These are phyloP conservation scores for Mnemiopsis leidyi DNA, from an alignment of 37 sponge, comb jelly and placozoan species.

Conservation along the genomic window DNA sequence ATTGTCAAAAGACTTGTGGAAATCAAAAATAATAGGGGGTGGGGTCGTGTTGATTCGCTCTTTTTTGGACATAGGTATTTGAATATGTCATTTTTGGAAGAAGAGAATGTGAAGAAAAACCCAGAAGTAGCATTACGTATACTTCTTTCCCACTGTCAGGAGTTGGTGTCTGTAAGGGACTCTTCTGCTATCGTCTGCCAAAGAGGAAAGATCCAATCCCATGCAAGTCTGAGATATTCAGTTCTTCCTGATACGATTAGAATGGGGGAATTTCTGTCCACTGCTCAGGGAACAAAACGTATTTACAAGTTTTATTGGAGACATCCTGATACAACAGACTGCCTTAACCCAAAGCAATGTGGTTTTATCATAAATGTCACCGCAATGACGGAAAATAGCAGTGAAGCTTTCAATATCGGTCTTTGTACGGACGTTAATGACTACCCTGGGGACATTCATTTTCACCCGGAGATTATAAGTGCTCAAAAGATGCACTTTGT, in stretches of 20 bases:
- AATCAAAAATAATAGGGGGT: not conserved
- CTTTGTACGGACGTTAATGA: not conserved
- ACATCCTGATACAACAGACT: not conserved
- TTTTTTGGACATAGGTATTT: not conserved
- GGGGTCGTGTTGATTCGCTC: not conserved
- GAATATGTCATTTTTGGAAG: not conserved
- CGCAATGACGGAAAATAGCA: not conserved
- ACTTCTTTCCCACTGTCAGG: not conserved
- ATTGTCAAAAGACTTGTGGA: not conserved
- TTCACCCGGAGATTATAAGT: not conserved
- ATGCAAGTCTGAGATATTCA: not conserved
- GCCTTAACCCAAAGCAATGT: not conserved
- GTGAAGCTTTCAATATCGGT: not conserved
- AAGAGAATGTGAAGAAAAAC: not conserved
- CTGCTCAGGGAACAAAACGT: not conserved
- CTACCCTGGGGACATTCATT: not conserved
- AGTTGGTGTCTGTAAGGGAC: not conserved
- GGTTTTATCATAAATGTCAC: conserved; percentile 1
- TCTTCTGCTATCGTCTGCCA: not conserved
- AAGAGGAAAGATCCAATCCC: not conserved
- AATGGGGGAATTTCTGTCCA: not conserved
- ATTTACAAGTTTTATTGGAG: conserved; percentile 7
- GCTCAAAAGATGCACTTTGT: conserved; percentile 38
- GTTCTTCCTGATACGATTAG: not conserved
- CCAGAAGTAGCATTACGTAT: not conserved